Evolutionary conservation across 2,113 vertebrate species (phyloP), one percentile per base, ranked within the genome.

Genomic region (Platichthys flesus): DNA sequence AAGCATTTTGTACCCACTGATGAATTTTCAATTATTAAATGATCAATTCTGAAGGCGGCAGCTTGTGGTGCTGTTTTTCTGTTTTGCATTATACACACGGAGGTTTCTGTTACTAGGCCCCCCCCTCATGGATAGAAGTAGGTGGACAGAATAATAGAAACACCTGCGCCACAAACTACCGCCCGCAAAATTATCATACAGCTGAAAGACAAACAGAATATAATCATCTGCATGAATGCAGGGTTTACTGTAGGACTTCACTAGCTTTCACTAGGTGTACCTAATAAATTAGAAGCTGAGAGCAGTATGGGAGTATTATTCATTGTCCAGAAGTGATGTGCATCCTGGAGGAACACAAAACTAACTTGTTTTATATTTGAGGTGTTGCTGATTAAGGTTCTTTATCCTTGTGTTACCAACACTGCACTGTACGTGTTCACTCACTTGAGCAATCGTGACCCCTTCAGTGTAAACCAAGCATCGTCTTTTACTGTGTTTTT

Each of bases 381-480:
- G 47, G 40, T 79, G 24, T 71, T 79, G 28, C 28, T 28, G 4
- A 28, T 5, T 24, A 69, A 66, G 5, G 24, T 28, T 18, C 5
- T 68, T 55, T 51, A 21, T 64, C 15, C 10, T 31, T 35, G 3
- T 61, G 49, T 49, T 63, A 59, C n/a, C 51, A 35, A 49, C 15
- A 21, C 64, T 66, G 79, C 66, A 71, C 16, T 20, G 60, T n/a
- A 21, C 14, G 9, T 24, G n/a, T 76, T 70, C 56, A 20, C 71
- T 86, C 85, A 56, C 63, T 80, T 85, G 74, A 68, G 63, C 87
- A 86, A 86, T 69, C 91, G 87, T 92, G 89, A 91, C 90, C 79
- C 87, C 90, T 88, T 88, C 84, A 88, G 91, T 62, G 47, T 59
- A 62, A 72, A 69, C 9, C 9, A 21, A 61, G 71, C 64, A 91